A percentile compares a stretch with the other conserved stretches of the same genome.
Evolutionary conservation across 2,888 invertebrate species (phyloP).

Genomic region (Linyphia triangularis): DNA sequence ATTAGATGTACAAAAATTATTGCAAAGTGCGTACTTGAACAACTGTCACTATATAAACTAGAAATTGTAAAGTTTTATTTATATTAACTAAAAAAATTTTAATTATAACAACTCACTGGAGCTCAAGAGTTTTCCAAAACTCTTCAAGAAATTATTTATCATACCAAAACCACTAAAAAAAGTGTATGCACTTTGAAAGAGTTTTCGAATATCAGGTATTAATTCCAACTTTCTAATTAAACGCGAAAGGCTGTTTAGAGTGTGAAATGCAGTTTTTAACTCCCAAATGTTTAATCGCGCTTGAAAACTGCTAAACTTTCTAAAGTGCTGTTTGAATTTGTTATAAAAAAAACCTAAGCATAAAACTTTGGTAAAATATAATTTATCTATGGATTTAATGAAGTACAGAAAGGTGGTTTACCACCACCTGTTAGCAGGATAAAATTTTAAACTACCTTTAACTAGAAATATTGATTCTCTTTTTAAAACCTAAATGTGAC

Average conservation of each 20-base stretch:
- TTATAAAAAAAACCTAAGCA: not conserved
- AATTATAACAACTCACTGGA: no score
- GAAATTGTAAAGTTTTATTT: no score
- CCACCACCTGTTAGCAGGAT: not conserved
- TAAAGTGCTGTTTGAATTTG: not conserved
- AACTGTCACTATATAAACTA: no score
- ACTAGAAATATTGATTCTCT: no score
- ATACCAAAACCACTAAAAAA: no score
- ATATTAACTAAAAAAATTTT: no score
- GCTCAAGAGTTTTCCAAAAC: no score
- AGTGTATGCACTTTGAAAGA: no score
- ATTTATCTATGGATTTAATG: not conserved
- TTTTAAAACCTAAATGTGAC: no score
- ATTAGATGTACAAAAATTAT: no score
- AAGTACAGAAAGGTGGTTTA: not conserved
- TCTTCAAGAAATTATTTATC: no score
- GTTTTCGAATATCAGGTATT: not conserved
- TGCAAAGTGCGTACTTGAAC: no score
- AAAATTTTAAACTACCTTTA: not conserved
- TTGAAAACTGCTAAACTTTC: not conserved
- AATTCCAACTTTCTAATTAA: not conserved
- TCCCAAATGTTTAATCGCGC: not conserved
- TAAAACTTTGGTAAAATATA: not conserved
- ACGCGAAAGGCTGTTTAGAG: not conserved
- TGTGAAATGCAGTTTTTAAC: not conserved